Base-by-base conservation (phyloP, 92 coral and sea anemone species). In the Siderastrea siderea region DNA sequence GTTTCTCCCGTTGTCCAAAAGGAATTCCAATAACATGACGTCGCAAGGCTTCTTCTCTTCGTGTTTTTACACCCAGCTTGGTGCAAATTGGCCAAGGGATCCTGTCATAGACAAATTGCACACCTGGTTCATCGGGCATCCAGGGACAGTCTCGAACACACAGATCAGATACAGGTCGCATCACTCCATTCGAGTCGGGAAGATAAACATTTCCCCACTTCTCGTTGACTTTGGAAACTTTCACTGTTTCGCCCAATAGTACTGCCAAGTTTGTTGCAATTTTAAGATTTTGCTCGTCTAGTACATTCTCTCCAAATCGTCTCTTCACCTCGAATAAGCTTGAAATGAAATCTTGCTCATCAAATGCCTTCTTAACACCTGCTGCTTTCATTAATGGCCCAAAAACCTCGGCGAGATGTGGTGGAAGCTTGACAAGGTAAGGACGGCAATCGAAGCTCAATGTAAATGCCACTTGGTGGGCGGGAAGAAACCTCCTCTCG, bases 1-100 rank as follows among this genome's bases (percentile, higher is more conserved):
- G 90, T 55, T 91, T 91, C 73, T 96, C 99, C 14, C 73, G 81
- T 72, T 94, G 99, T 45, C 98, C 98, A 84, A 90, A 94, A 0
- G 95, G 77, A 63, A 94, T 80, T 6, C 90, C 95, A 71, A 62
- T 7, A 78, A 64, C 51, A 51, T 64, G 80, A 5, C 16, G 81
- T 47, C 71, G 76, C 74, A 91, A 75, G 7, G 95, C 77, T 79
- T 89, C 92, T 74, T 86, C 76, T 51, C 92, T 72, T 17, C 93
- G 80, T 70, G 97, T 81, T 46, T 94, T 92, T 6, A 92, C 93
- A 3, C 88, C 90, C 2, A 92, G 68, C 38, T 67, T 17, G 7
- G 17, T 5, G 19, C 90, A 84, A 0, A 46, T 38, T 7, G 54
- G 44, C 86, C 86, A 87, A 13, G 92, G 88, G 15, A 94, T 89